phyloP scores from a whole-genome alignment of 2,888 invertebrate genomes.

The Rhagonycha fulva region DNA sequence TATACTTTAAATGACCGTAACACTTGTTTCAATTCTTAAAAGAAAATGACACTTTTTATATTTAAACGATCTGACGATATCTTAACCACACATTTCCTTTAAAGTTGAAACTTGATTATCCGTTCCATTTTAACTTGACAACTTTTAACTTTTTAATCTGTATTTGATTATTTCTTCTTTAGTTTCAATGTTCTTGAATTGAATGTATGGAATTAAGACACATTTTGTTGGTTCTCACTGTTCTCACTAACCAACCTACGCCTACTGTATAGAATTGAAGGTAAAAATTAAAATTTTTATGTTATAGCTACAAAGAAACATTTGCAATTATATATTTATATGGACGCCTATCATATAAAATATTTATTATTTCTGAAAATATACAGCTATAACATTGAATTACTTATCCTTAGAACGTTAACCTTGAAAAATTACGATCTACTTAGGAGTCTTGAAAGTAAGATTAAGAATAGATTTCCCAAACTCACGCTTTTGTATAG shows the following conservation, averaged over 20 bases:
- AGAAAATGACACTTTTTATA: not conserved
- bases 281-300: not conserved
- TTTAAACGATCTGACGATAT: not conserved
- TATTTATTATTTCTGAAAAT: not conserved
- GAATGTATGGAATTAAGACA: too few species aligned
- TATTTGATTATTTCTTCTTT: not conserved
- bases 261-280: not conserved
- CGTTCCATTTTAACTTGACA: not conserved
- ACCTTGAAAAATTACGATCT: constrained; percentile 24
- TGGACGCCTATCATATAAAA: not conserved
- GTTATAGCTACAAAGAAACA: not conserved
- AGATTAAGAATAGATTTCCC: constrained; percentile 15
- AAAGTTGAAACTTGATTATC: not conserved
- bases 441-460: constrained; percentile 23
- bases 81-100: not conserved
- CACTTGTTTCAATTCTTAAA: not conserved
- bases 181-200: not conserved
- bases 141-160: not conserved
- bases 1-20: not conserved
- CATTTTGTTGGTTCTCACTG: not conserved
- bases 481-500: constrained; percentile 25
- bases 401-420: constrained; percentile 10
- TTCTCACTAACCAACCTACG: not conserved
- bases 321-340: not conserved
- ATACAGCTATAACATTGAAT: not conserved